Percentiles rank a stretch among this genome's conserved stretches.
These are phyloP conservation scores for Andrena camellia DNA, from an alignment of 2,888 invertebrate genomes.

Conservation along the genomic window DNA sequence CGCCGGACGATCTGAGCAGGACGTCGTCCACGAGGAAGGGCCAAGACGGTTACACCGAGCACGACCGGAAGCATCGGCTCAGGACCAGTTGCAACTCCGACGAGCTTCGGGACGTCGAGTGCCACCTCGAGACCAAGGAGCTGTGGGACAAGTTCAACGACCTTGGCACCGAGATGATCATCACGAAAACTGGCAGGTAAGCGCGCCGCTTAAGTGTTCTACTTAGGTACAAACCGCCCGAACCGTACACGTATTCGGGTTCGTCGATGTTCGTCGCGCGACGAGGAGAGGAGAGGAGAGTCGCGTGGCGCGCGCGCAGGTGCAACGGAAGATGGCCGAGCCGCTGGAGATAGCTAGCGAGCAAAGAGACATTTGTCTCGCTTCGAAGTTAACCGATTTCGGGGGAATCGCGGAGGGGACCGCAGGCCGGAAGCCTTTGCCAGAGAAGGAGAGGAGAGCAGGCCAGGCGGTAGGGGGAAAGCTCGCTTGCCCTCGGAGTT, in stretches of 20 bases:
- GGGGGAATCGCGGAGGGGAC: background rate
- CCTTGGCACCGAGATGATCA: constrained; percentile 94
- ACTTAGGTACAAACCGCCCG: background rate
- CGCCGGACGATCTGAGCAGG: constrained; percentile 69
- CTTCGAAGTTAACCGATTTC: constrained; percentile 15
- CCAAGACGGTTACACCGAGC: constrained; percentile 46
- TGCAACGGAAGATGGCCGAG: constrained; percentile 35
- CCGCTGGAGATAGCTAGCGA: constrained; percentile 9
- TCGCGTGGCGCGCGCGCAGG: constrained; percentile 41
- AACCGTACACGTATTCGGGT: background rate
- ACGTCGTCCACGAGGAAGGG: constrained; percentile 67
- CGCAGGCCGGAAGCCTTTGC: background rate
- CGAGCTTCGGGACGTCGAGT: constrained; percentile 88
- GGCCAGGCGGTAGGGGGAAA: background rate
- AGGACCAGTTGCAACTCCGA: constrained; percentile 88
- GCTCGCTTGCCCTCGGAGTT: background rate
- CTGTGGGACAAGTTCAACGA: constrained; percentile 93
- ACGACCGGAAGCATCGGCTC: constrained; percentile 78
- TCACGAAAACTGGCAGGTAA: constrained; percentile 93
- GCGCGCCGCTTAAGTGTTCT: background rate
- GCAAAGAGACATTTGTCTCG: constrained; percentile 21
- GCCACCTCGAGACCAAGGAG: constrained; percentile 92
- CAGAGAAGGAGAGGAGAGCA: background rate
- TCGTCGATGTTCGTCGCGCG: too few relatives aligned
- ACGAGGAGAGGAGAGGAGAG: background rate